A percentile compares a stretch with the other conserved stretches of the same genome.
Conservation (phyloP, 2,888 invertebrate species). For the Pterostichus niger region DNA sequence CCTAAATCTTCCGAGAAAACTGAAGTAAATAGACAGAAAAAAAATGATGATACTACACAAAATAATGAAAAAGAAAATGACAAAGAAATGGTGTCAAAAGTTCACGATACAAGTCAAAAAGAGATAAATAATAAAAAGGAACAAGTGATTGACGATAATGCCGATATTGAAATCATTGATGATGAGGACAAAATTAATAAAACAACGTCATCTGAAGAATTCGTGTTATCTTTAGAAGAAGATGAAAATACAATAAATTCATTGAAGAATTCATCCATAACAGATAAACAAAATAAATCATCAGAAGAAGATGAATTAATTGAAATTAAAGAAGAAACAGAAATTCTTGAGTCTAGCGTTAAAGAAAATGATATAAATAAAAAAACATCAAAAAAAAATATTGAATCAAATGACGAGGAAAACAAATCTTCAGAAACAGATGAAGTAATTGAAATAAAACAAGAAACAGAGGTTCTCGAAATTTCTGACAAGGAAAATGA, state of each 20-base stretch:
- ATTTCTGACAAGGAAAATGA: not conserved
- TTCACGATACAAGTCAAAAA: not conserved
- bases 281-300: constrained; percentile 16
- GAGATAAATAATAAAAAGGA: not conserved
- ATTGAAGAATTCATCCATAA: not conserved
- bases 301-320: not conserved
- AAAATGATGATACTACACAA: constrained; percentile 50
- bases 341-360: constrained; percentile 1
- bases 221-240: constrained; percentile 32
- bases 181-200: not conserved
- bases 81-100: not conserved
- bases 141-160: not conserved
- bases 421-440: not conserved
- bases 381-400: not conserved
- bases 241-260: not conserved
- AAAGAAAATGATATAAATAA: constrained; percentile 18
- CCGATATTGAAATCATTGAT: not conserved
- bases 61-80: not conserved
- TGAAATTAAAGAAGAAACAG: not conserved
- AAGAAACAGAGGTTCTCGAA: too few species aligned
- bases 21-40: not conserved
- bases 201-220: not conserved
- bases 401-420: not conserved
- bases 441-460: too few species aligned
- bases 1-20: constrained; percentile 29